Base-by-base conservation (phyloP, 2,797 vertebrate species). In the Tadarida brasiliensis region DNA sequence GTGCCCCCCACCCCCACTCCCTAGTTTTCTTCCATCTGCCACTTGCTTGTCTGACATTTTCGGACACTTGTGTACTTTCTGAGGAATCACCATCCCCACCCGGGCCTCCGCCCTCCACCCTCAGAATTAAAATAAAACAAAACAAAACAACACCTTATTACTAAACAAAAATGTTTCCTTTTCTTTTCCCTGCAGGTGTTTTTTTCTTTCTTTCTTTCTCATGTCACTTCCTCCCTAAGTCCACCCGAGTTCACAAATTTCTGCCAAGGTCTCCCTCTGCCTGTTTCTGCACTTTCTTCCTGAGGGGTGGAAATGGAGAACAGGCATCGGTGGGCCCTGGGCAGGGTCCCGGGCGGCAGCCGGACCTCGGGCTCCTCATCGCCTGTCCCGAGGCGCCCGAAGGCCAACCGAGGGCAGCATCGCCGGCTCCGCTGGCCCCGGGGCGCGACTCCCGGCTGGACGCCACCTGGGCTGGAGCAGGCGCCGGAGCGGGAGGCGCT, bases 121-220 rank as follows among this genome's bases (percentile, higher is more conserved):
- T 51, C 71, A 28, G 51, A 85, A 78, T 74, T 10, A 65, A 30
- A n/a, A n/a, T n/a, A n/a, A n/a, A 91, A 24, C 44, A 70, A 33
- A 91, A 19, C 44, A 44, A 84, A 94, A 85, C 44, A 44, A 84
- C 93, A 87, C 28, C n/a, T 3, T 91, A 73, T 30, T 24, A 65
- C 33, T 63, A 76, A 84, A 10, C 39, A 68, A 22, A 68, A 96
- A 95, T 20, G 11, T 83, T n/a, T 81, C 12, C 5, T 57, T 59
- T 35, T 54, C 11, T 28, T 68, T 56, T 33, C 47, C 26, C 26
- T 63, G 11, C 74, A 86, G 83, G 51, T 33, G 20, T 39, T 33
- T 76, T 51, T 5, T 51, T 63, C 28, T 49, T 76, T 80, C 35
- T 81, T 61, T 44, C 17, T 63, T 47, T n/a, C 28, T 92, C 70